phyloP scores from a whole-genome alignment of 2,797 vertebrate species.

The Melanotaenia nigrans region DNA sequence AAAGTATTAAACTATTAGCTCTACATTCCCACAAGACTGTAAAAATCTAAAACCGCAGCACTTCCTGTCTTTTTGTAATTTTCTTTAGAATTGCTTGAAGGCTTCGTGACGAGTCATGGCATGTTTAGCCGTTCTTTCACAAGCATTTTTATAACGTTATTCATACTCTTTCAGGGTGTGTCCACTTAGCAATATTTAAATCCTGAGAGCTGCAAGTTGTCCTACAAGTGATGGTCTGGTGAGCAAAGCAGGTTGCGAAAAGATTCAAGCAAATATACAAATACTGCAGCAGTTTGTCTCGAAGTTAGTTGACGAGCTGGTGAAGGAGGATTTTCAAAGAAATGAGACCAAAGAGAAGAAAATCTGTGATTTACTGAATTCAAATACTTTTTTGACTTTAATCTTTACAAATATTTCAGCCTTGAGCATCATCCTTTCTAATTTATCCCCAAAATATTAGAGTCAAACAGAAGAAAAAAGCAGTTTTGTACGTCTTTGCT shows the following conservation, averaged over 20 bases:
- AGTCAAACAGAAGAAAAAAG: not conserved
- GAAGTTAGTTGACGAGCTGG: not conserved
- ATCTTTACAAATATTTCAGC: not conserved
- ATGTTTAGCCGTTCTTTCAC: not conserved
- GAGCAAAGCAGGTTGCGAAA: too few species aligned
- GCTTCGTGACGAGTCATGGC: not conserved
- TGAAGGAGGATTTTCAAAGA: not conserved
- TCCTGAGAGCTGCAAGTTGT: too few species aligned
- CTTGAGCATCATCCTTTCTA: not conserved
- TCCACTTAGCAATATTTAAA: not conserved
- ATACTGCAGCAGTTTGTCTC: conserved; percentile 1
- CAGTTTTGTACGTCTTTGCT: not conserved
- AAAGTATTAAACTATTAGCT: not conserved
- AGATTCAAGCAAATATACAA: not conserved
- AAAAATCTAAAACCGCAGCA: not conserved
- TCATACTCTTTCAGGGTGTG: not conserved
- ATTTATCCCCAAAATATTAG: not conserved
- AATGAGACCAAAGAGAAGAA: not conserved
- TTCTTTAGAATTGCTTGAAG: not conserved
- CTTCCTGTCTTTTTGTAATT: not conserved
- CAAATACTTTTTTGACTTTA: not conserved
- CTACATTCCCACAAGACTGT: not conserved
- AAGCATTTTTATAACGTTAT: not conserved
- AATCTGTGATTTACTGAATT: not conserved
- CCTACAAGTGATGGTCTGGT: too few species aligned